Evolutionary conservation across 2,888 invertebrate species (phyloP).

Genomic region (Sclerodermus sp.): DNA sequence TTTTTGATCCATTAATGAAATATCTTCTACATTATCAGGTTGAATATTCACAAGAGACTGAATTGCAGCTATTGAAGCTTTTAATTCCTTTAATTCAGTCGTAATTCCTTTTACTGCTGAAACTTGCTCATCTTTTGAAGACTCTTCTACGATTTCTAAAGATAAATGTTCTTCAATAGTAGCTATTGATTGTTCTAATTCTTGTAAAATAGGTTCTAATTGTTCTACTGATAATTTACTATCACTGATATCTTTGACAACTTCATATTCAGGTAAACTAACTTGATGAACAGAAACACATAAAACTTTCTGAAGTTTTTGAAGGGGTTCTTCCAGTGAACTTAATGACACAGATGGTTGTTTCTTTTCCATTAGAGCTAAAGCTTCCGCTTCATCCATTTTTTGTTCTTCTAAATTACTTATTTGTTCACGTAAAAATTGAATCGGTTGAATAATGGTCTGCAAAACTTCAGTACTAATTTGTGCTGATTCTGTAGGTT

Average conservation of each 20-base stretch:
- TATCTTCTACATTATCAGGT: neutral
- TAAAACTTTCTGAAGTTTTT: constrained; percentile 11
- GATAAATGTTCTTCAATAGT: constrained; percentile 40
- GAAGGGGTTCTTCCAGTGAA: constrained; percentile 16
- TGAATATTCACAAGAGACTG: constrained; percentile 7
- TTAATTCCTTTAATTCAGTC: constrained; percentile 16
- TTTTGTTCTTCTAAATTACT: constrained; percentile 14
- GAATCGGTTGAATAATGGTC: constrained; percentile 13
- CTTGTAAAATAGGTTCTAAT: constrained; percentile 38
- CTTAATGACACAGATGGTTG: constrained; percentile 8
- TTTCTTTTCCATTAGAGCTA: neutral
- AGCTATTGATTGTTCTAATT: constrained; percentile 55
- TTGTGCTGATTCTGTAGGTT: neutral
- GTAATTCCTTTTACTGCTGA: constrained; percentile 1
- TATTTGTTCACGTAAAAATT: constrained; percentile 11
- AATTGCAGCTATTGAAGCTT: constrained; percentile 13
- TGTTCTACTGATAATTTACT: constrained; percentile 19
- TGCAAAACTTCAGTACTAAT: constrained; percentile 11
- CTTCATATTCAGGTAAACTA: neutral
- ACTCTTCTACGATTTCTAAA: constrained; percentile 19
- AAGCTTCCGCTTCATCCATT: neutral
- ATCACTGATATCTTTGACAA: constrained; percentile 51
- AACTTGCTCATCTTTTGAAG: neutral
- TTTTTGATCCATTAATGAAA: constrained; percentile 3
- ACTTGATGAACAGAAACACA: neutral